Percentiles rank a stretch among this genome's conserved stretches.
phyloP scores from a whole-genome alignment of 1,140 invertebrate species.

The Diploscapter pachys region DNA sequence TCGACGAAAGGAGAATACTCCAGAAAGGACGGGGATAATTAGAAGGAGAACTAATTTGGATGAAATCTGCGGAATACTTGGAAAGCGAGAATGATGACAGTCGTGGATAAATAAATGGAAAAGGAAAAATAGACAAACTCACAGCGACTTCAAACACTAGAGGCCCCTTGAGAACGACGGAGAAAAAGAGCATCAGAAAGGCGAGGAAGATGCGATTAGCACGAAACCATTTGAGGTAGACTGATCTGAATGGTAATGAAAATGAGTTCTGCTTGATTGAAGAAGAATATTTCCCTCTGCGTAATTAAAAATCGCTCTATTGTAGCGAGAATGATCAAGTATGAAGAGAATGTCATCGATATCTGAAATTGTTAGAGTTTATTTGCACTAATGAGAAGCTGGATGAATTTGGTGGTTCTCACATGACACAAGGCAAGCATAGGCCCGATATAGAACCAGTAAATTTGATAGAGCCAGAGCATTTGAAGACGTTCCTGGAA shows the following conservation, averaged over 20 bases:
- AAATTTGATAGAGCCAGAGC: slow-evolving; percentile 37
- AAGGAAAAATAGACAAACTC: background rate
- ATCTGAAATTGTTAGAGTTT: slow-evolving; percentile 7
- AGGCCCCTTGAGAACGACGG: slow-evolving; percentile 32
- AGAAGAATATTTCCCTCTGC: background rate
- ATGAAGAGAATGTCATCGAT: slow-evolving; percentile 41
- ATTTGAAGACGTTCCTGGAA: slow-evolving; percentile 13
- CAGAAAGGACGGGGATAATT: no score
- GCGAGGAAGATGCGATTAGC: background rate
- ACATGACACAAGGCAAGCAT: slow-evolving; percentile 35
- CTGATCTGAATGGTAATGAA: background rate
- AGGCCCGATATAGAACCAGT: slow-evolving; percentile 35
- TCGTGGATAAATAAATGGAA: no score
- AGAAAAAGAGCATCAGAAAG: slow-evolving; percentile 31
- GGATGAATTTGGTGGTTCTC: background rate
- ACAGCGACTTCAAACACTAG: slow-evolving; percentile 38
- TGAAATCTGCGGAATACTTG: no score
- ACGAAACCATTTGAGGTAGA: slow-evolving; percentile 30
- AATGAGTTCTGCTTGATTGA: background rate
- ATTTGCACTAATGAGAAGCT: background rate
- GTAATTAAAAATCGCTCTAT: slow-evolving; percentile 41
- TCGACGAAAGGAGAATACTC: no score
- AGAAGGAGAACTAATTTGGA: no score
- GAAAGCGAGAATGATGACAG: no score
- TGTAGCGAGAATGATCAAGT: slow-evolving; percentile 41